Evolutionary conservation across 2,797 vertebrate genomes (phyloP), one percentile per base, ranked within the genome.

Genomic region (Schizothorax lantsangensis): DNA sequence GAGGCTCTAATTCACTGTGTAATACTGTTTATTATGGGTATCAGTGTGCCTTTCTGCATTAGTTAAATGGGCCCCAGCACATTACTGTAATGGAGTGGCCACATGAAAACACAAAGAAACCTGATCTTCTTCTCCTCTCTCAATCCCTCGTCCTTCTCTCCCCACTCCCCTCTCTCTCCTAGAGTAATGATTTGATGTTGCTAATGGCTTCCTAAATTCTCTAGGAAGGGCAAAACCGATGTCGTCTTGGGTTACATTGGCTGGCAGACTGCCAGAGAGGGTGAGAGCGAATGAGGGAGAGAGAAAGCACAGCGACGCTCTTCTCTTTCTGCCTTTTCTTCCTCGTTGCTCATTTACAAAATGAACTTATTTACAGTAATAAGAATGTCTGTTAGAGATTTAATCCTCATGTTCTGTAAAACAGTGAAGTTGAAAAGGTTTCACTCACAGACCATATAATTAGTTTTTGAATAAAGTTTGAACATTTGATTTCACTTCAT

Each of bases 171-270:
- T 62, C 62, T 89, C 91, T 92, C 90, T 93, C 92, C 92, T 88
- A 89, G 90, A 92, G 95, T 97, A 97, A 96, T 97, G 97, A 98
- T 97, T 97, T 97, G 96, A 97, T 97, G 96, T 96, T 96, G 94
- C 96, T 98, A 97, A 98, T 97, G 97, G 97, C 95, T 97, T 97
- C 96, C 96, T 97, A 97, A 96, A 97, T 97, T 96, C 97, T 97
- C 96, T 95, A 95, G 95, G 96, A 93, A 95, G 93, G 93, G 92
- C 92, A 93, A 95, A 96, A 95, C 95, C 93, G 91, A 94, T 90
- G 92, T 92, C 92, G 95, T 96, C 96, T 98, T 95, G 93, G 95
- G 95, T 98, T 97, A 97, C 97, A 96, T 93, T 92, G 90, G 80
- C 94, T 96, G 97, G 96, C 97, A 92, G 89, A 87, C 88, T 87